A percentile compares a stretch with the other conserved stretches of the same genome.
Conservation (phyloP, 2,113 vertebrate species). For the Poecilia latipinna region DNA sequence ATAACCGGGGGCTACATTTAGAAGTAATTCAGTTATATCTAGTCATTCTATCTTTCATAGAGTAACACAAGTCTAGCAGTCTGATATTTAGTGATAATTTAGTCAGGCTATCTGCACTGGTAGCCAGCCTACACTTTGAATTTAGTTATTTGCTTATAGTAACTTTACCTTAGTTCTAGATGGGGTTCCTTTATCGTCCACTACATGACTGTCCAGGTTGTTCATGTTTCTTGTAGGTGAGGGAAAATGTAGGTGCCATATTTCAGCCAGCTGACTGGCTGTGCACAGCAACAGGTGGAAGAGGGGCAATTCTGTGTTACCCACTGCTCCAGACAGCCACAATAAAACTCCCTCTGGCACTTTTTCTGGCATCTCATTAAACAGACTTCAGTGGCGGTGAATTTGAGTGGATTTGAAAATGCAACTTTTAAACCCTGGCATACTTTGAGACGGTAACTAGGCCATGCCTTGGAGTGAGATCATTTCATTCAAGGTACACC, state of each 20-base stretch:
- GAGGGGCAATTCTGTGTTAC: background rate
- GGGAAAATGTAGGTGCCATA: background rate
- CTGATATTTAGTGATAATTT: background rate
- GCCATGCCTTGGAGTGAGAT: constrained; percentile 9
- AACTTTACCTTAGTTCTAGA: background rate
- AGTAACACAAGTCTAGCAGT: too few relatives aligned
- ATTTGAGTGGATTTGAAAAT: background rate
- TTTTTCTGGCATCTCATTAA: background rate
- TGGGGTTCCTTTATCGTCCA: background rate
- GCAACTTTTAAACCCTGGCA: background rate
- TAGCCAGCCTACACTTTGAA: too few relatives aligned
- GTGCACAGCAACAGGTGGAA: background rate
- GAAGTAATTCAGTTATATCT: too few relatives aligned
- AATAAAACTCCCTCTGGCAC: too few relatives aligned
- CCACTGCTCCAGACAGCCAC: too few relatives aligned
- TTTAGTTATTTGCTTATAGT: background rate
- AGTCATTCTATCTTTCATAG: too few relatives aligned
- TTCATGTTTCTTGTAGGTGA: too few relatives aligned
- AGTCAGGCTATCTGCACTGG: background rate
- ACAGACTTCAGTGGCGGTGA: background rate
- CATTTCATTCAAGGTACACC: constrained; percentile 8
- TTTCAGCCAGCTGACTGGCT: background rate
- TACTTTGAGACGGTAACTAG: background rate
- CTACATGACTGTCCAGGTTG: too few relatives aligned
- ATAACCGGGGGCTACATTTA: too few relatives aligned